Evolutionary conservation across 2,888 invertebrate species (phyloP), one percentile per base, ranked within the genome.

Genomic region (Itoplectis maculator): DNA sequence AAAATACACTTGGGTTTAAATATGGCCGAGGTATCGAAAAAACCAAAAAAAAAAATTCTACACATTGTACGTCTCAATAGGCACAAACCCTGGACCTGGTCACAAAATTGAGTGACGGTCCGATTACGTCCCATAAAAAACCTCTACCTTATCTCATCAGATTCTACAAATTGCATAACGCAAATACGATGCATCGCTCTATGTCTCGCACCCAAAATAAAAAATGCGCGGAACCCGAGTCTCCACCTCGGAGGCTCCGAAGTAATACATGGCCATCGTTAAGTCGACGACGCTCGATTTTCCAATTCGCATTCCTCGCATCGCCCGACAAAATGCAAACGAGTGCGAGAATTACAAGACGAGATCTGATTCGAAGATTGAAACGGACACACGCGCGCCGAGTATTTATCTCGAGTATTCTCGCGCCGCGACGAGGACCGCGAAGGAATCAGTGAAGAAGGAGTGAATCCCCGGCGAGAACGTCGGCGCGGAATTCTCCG

Each of bases 401-500:
- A 49, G 65, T 61, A 65, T 65, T 70, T 45, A 59, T 75, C 65
- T 51, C 65, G 29, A 69, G 69, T 65, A 56, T 76, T 76, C 42
- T 8, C 59, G 18, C n/a, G 45, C 29, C n/a, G 29, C 29, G 3
- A 5, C n/a, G 37, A 42, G 42, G 29, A 63, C 51, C 70, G 42
- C 8, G 18, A n/a, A 11, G 13, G 66, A 65, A 65, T 56, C 56
- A 45, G 45, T 11, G 65, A 54, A n/a, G 42, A 51, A 23, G 18
- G 54, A 65, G 18, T 47, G 75, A 45, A 56, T n/a, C n/a, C n/a
- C n/a, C n/a, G 29, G 56, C 54, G 13, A 40, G 56, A 74, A 74
- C 68, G 56, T n/a, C n/a, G n/a, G n/a, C 49, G 47, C 15, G 45
- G 42, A 75, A 75, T 79, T 79, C 78, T 70, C 49, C 42, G 70